phyloP scores from a whole-genome alignment of 2,113 vertebrate genomes.

The Trichechus manatus region DNA sequence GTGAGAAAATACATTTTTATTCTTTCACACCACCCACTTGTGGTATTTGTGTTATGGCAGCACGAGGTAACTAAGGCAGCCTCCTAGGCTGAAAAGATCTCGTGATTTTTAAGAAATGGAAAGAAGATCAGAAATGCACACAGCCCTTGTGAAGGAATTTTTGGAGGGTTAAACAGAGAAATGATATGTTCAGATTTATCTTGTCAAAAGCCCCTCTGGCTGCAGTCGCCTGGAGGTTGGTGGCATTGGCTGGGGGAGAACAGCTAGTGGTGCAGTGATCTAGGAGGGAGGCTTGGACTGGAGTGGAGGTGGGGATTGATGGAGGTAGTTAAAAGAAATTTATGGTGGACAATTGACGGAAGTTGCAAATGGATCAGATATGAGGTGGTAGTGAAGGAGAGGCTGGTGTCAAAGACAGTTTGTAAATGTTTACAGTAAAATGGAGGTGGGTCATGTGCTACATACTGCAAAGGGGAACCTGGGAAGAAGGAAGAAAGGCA shows the following conservation, averaged over 20 bases:
- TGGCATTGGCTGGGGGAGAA: not conserved
- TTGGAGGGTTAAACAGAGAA: not conserved
- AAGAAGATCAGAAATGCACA: not conserved
- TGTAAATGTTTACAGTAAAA: not conserved
- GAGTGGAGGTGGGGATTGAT: not conserved
- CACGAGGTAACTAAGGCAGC: not conserved
- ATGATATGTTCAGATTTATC: not conserved
- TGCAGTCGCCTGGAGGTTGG: not conserved
- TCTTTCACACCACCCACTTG: not conserved
- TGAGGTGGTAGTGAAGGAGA: not conserved
- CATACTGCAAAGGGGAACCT: too few species aligned
- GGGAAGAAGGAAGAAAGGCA: not conserved
- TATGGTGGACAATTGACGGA: rapidly evolving
- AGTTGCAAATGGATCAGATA: not conserved
- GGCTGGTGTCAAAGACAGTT: not conserved
- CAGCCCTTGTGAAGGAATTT: not conserved
- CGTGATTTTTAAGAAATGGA: conserved; percentile 12
- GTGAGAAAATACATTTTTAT: not conserved
- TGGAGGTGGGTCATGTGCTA: not conserved
- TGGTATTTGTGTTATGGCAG: too few species aligned
- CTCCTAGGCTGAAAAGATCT: not conserved
- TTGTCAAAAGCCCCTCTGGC: not conserved
- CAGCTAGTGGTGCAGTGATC: not conserved
- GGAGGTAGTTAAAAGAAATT: not conserved
- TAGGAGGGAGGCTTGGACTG: not conserved